A percentile compares a stretch with the other conserved stretches of the same genome.
phyloP scores from a whole-genome alignment of 2,797 vertebrate species.

The Takifugu rubripes region DNA sequence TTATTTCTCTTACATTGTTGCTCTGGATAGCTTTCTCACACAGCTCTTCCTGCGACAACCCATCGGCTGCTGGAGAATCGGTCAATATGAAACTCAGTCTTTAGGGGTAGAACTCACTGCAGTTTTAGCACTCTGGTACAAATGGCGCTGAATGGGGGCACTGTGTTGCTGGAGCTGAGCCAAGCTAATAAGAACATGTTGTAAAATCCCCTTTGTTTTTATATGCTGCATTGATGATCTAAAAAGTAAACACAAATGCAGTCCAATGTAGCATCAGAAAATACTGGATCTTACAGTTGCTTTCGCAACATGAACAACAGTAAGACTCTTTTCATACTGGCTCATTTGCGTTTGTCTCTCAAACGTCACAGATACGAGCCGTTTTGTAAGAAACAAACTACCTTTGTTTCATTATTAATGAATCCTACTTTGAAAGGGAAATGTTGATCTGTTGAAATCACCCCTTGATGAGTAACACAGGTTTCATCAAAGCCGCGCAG shows the following conservation, averaged over 20 bases:
- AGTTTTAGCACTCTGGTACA: not conserved
- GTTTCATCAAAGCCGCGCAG: not conserved
- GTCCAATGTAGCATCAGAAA: no score
- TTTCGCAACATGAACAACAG: no score
- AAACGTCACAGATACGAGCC: no score
- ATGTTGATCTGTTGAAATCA: not conserved
- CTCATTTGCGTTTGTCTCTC: no score
- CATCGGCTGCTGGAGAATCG: not conserved
- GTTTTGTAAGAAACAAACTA: not conserved
- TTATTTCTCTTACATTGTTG: not conserved
- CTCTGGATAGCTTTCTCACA: not conserved
- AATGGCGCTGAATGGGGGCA: not conserved
- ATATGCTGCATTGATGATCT: no score
- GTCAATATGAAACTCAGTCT: not conserved
- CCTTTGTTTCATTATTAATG: not conserved
- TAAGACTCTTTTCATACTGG: no score
- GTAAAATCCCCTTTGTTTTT: no score
- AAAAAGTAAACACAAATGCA: no score
- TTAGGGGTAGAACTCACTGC: not conserved
- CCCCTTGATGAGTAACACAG: not conserved
- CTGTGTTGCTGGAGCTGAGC: no score
- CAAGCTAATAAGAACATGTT: no score
- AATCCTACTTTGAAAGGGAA: not conserved
- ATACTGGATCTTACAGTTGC: no score
- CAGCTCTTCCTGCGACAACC: not conserved